Percentiles rank a stretch among this genome's conserved stretches.
phyloP scores from a whole-genome alignment of 2,888 invertebrate genomes.

The Therioaphis trifolii region DNA sequence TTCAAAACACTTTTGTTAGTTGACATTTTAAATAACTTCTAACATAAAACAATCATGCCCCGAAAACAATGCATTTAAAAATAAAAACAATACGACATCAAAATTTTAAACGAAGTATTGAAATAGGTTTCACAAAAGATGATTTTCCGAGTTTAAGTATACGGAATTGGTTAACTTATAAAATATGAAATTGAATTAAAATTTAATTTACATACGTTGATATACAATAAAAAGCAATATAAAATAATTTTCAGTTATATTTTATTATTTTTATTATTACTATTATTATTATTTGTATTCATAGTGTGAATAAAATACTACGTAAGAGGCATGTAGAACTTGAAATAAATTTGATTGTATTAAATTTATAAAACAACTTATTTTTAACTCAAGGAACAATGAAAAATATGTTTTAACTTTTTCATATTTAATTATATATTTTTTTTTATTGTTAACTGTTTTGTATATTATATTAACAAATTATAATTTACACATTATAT shows the following conservation, averaged over 20 bases:
- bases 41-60: background rate
- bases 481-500: too few relatives aligned
- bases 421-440: background rate
- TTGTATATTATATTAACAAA: too few relatives aligned
- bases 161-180: background rate
- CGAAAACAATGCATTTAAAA: background rate
- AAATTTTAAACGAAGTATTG: background rate
- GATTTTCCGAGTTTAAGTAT: background rate
- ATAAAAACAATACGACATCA: background rate
- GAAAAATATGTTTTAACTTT: background rate
- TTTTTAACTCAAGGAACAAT: background rate
- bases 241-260: background rate
- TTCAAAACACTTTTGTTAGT: background rate
- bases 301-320: background rate
- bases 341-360: background rate
- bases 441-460: background rate
- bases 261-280: too few relatives aligned
- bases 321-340: background rate
- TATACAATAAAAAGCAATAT: background rate
- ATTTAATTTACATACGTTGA: too few relatives aligned
- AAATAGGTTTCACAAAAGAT: background rate
- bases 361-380: background rate
- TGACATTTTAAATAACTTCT: constrained; percentile 3
- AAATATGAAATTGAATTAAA: background rate
- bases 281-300: too few relatives aligned